phyloP scores from a whole-genome alignment of 2,113 vertebrate genomes.

The Sander vitreus region DNA sequence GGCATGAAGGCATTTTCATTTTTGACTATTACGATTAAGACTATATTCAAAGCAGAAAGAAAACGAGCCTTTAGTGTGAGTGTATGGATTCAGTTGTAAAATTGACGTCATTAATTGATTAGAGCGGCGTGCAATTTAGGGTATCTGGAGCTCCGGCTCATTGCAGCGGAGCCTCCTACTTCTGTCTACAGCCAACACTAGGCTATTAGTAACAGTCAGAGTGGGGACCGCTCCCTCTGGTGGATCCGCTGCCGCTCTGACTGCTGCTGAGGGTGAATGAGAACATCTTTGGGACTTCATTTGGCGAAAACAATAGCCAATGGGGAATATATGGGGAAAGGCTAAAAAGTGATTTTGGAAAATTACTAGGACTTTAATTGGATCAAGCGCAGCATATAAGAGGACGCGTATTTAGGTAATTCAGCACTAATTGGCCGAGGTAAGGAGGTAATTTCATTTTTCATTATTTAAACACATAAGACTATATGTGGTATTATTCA shows the following conservation, averaged over 20 bases:
- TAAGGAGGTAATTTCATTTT: conserved; percentile 17
- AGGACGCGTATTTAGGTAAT: not conserved
- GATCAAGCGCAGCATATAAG: not conserved
- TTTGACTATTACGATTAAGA: no score
- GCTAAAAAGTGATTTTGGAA: not conserved
- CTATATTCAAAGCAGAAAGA: no score
- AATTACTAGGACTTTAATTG: not conserved
- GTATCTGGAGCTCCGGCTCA: not conserved
- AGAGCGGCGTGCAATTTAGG: not conserved
- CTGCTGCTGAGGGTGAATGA: not conserved
- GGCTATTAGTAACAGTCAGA: not conserved
- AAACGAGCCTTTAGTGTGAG: no score
- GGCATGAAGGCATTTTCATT: no score
- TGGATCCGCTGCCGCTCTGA: not conserved
- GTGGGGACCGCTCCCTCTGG: not conserved
- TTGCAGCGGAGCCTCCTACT: not conserved
- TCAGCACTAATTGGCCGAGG: conserved; percentile 18
- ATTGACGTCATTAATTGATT: conserved; percentile 57
- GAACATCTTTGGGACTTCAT: not conserved
- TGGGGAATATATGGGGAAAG: not conserved
- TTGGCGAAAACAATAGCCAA: not conserved
- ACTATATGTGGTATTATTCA: not conserved
- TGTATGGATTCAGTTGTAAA: not conserved
- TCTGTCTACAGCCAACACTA: not conserved
- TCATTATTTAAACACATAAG: not conserved